Percentiles rank a stretch among this genome's conserved stretches.
Conservation (phyloP, 2,113 vertebrate species). For the Gobius niger region DNA sequence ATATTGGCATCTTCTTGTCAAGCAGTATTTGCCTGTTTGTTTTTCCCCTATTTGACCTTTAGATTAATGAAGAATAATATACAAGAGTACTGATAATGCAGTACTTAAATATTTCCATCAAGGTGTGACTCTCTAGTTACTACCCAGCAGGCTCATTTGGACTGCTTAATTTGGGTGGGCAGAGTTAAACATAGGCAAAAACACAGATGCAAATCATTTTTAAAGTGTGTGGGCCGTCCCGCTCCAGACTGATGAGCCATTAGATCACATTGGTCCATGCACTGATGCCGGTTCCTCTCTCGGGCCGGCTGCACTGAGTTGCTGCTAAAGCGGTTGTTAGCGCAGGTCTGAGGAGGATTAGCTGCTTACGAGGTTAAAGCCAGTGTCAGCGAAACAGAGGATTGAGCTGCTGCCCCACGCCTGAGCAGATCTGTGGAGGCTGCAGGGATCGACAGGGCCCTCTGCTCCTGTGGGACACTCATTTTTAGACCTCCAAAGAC, state of each 20-base stretch:
- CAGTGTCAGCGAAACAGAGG: conserved; percentile 66
- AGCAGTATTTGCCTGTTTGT: too few species aligned
- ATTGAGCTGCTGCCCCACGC: conserved; percentile 28
- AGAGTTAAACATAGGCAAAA: too few species aligned
- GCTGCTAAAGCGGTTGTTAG: conserved; percentile 53
- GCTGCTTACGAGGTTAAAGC: conserved; percentile 57
- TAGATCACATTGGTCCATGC: background rate
- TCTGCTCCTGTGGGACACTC: background rate
- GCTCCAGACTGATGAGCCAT: background rate
- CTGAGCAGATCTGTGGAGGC: conserved; percentile 7
- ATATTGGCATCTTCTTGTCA: too few species aligned
- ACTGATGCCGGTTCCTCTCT: background rate
- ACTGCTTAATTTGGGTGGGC: too few species aligned
- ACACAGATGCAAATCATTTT: too few species aligned
- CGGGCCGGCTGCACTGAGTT: background rate
- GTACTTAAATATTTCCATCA: too few species aligned
- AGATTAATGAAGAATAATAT: too few species aligned
- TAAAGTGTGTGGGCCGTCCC: too few species aligned
- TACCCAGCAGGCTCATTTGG: too few species aligned
- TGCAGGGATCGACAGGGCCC: background rate
- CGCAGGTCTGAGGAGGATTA: conserved; percentile 63
- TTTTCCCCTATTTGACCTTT: too few species aligned
- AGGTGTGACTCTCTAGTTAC: too few species aligned
- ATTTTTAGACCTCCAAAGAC: conserved; percentile 1
- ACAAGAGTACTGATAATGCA: too few species aligned